phyloP scores from a whole-genome alignment of 2,888 invertebrate species.

The Leptopilina drosophilae region DNA sequence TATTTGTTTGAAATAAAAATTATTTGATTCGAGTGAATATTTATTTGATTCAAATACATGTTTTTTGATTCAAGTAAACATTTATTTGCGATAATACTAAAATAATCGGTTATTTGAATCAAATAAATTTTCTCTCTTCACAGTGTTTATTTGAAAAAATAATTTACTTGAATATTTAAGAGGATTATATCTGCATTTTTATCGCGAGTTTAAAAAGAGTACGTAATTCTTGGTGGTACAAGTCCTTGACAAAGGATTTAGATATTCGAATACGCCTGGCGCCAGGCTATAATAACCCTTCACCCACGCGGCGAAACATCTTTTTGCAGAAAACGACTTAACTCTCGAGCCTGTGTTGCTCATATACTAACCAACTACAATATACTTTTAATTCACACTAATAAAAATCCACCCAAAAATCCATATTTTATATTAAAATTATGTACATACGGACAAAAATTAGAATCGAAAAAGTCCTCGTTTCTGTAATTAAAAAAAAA shows the following conservation, averaged over 20 bases:
- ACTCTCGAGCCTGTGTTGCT: constrained; percentile 22
- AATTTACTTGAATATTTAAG: neutral
- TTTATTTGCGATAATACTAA: no score
- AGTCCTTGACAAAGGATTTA: constrained; percentile 39
- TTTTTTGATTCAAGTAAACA: no score
- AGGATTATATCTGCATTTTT: constrained; percentile 22
- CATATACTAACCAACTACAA: neutral
- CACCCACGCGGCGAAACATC: constrained; percentile 67
- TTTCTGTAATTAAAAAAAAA: no score
- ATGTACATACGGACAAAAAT: neutral
- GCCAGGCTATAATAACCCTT: constrained; percentile 72
- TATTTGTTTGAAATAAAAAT: no score
- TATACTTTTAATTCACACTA: constrained; percentile 14
- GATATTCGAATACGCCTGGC: constrained; percentile 58
- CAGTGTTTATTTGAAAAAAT: no score
- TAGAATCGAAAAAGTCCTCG: no score
- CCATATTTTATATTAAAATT: neutral
- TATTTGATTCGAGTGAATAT: no score
- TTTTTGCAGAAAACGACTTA: constrained; percentile 50
- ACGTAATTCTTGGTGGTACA: constrained; percentile 17
- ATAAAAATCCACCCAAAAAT: neutral
- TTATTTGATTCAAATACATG: no score
- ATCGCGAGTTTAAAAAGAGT: constrained; percentile 5
- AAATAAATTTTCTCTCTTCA: no score
- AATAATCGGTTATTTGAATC: no score